Evolutionary conservation across 30 jellyfish, hydroid and myxozoan species (phyloP).

Genomic region (Pelagia noctiluca): DNA sequence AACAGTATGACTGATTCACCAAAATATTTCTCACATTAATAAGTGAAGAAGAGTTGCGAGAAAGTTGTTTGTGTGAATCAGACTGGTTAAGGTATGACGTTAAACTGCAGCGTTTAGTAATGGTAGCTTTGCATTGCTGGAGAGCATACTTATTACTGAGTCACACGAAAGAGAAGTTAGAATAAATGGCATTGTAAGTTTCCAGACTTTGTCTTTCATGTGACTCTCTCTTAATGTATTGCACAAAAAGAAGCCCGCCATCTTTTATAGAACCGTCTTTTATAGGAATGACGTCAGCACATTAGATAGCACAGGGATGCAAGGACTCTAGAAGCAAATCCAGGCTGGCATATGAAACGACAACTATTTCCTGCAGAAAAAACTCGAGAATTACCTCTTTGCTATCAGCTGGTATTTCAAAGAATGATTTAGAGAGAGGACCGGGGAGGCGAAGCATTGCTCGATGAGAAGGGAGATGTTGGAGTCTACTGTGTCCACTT

Average conservation of each 20-base stretch:
- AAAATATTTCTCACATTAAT: too few relatives aligned
- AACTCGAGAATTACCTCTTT: constrained; percentile 26
- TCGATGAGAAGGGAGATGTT: constrained; percentile 40
- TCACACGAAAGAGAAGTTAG: too few relatives aligned
- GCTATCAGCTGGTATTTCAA: constrained; percentile 22
- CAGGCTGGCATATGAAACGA: neutral
- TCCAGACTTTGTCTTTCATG: too few relatives aligned
- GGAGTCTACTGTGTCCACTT: constrained; percentile 34
- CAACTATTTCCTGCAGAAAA: neutral
- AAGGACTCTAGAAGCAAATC: neutral
- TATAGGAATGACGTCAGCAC: neutral
- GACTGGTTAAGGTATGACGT: too few relatives aligned
- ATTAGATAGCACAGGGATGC: neutral
- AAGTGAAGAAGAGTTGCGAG: too few relatives aligned
- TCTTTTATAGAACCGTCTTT: too few relatives aligned
- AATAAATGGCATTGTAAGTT: too few relatives aligned
- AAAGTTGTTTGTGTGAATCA: too few relatives aligned
- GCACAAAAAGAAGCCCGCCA: neutral
- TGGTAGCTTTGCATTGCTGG: too few relatives aligned
- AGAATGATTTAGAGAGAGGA: constrained; percentile 29
- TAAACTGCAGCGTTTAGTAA: too few relatives aligned
- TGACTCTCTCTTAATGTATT: neutral
- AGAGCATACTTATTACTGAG: too few relatives aligned
- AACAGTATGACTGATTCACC: too few relatives aligned
- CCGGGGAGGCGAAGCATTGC: constrained; percentile 56